These are phyloP conservation scores for Trochalopteron elliotii DNA, from an alignment of 2,113 vertebrate species.

Conservation along the genomic window DNA sequence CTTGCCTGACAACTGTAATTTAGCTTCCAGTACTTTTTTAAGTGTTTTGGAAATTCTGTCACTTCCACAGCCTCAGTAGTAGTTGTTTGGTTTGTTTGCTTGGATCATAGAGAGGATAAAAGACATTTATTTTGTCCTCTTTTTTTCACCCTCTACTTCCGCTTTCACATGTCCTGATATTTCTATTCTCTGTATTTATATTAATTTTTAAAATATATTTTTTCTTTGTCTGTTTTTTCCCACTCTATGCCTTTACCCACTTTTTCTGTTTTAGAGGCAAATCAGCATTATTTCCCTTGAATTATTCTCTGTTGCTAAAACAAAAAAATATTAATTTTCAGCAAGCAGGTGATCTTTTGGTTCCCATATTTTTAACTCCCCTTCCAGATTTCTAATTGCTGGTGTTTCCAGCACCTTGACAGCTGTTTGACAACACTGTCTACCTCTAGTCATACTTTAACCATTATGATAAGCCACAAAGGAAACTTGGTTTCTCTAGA, in stretches of 20 bases:
- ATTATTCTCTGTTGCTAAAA: too few species aligned
- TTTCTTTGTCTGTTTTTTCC: not conserved
- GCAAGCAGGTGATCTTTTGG: not conserved
- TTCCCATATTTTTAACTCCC: not conserved
- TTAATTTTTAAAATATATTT: not conserved
- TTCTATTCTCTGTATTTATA: not conserved
- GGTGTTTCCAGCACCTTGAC: not conserved
- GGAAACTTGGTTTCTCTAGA: not conserved
- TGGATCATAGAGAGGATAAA: not conserved
- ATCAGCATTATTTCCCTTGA: not conserved
- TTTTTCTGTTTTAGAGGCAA: not conserved
- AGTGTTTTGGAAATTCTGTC: not conserved
- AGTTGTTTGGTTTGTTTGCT: not conserved
- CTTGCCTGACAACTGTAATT: not conserved
- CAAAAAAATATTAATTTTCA: not conserved
- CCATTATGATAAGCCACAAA: not conserved
- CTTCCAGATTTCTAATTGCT: not conserved
- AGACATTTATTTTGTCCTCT: not conserved
- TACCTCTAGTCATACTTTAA: not conserved
- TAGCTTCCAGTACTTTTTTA: not conserved
- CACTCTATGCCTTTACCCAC: rapidly evolving
- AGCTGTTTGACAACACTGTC: not conserved
- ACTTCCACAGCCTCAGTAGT: not conserved
- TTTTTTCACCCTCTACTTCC: not conserved
- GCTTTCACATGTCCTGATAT: not conserved